Evolutionary conservation across 1,140 invertebrate genomes (phyloP).

Genomic region (Bombus cullumanus): DNA sequence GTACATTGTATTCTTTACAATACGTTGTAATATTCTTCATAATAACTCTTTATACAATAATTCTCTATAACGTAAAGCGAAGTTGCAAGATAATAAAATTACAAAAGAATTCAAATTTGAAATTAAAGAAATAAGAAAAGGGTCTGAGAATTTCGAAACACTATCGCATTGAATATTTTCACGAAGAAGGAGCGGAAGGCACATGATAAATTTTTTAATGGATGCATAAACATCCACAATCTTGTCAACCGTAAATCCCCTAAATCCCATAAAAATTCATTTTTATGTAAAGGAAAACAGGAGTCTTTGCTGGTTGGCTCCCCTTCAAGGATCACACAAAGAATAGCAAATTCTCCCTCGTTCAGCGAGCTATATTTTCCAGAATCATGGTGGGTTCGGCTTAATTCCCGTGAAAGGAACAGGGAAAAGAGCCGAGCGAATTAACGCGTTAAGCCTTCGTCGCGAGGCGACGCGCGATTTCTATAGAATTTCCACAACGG

Average conservation of each 20-base stretch:
- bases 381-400: neutral
- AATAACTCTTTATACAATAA: too few species aligned
- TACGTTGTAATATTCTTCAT: neutral
- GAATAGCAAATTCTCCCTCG: neutral
- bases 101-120: too few species aligned
- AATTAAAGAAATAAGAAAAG: too few species aligned
- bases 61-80: too few species aligned
- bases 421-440: constrained; percentile 5
- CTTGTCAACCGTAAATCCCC: neutral
- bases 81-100: too few species aligned
- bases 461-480: constrained; percentile 49
- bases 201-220: too few species aligned
- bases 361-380: neutral
- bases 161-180: too few species aligned
- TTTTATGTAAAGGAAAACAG: neutral
- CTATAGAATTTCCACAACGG: constrained; percentile 68
- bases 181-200: too few species aligned
- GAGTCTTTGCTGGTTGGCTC: too few species aligned
- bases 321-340: too few species aligned
- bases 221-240: too few species aligned
- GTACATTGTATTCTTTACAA: neutral
- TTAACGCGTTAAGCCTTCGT: constrained; percentile 39
- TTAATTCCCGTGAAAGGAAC: constrained; percentile 13
- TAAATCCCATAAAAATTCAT: neutral
- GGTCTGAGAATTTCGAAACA: too few species aligned